Evolutionary conservation across 2,113 vertebrate species (phyloP).

Genomic region (Perca schrenkii): DNA sequence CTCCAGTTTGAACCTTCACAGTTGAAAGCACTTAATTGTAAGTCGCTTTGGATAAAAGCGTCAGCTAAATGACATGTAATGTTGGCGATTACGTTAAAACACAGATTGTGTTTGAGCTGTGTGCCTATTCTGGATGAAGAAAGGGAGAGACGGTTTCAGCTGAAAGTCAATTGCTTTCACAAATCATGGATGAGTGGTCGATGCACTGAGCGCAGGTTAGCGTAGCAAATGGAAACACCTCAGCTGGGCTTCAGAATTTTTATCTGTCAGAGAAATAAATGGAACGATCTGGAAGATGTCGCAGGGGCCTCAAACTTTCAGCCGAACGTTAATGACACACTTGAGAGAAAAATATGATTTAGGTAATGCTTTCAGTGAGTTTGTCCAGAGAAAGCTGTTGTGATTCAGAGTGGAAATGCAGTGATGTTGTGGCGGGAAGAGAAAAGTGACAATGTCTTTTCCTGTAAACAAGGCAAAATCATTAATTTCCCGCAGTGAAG

Average conservation of each 20-base stretch:
- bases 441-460: constrained; percentile 14
- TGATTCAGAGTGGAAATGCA: constrained; percentile 1
- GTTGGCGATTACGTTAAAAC: neutral
- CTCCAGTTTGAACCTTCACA: too few relatives aligned
- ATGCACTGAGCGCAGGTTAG: constrained; percentile 45
- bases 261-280: constrained; percentile 58
- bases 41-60: too few relatives aligned
- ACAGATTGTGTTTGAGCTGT: neutral
- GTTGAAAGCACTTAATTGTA: too few relatives aligned
- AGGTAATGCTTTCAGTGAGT: constrained; percentile 18
- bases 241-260: constrained; percentile 45
- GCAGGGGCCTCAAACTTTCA: constrained; percentile 16
- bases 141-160: neutral
- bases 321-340: constrained; percentile 44
- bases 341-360: constrained; percentile 26
- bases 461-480: constrained; percentile 43
- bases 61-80: too few relatives aligned
- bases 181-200: constrained; percentile 52
- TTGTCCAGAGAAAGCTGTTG: constrained; percentile 23
- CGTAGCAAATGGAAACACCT: constrained; percentile 53
- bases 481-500: constrained; percentile 17
- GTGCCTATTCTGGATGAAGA: constrained; percentile 17
- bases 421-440: constrained; percentile 26
- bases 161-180: constrained; percentile 60
- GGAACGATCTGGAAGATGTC: constrained; percentile 39